A percentile compares a stretch with the other conserved stretches of the same genome.
phyloP scores from a whole-genome alignment of 2,888 invertebrate genomes.

The Xanthorhoe designata region DNA sequence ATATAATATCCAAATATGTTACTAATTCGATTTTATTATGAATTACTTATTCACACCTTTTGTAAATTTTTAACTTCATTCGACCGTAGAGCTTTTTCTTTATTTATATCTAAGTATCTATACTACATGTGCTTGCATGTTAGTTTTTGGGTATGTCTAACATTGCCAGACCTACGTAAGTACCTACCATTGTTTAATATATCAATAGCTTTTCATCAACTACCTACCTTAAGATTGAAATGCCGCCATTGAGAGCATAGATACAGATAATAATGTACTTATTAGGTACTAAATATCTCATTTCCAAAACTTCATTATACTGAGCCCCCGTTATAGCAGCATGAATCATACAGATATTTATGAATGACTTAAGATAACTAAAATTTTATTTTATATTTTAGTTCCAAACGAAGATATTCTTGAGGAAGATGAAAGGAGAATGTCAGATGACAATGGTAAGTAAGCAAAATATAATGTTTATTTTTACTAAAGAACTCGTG shows the following conservation, averaged over 20 bases:
- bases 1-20: neutral
- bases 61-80: slow-evolving; percentile 4
- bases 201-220: slow-evolving; percentile 6
- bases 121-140: slow-evolving; percentile 18
- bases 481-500: neutral
- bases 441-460: slow-evolving; percentile 78
- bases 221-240: slow-evolving; percentile 14
- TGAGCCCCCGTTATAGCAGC: slow-evolving; percentile 17
- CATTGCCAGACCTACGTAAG: slow-evolving; percentile 13
- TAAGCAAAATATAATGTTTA: neutral
- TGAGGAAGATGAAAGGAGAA: slow-evolving; percentile 80
- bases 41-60: slow-evolving; percentile 4
- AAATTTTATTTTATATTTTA: slow-evolving; percentile 58
- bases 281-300: neutral
- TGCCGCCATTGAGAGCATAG: slow-evolving; percentile 3
- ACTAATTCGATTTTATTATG: slow-evolving; percentile 9
- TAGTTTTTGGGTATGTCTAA: slow-evolving; percentile 15
- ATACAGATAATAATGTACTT: neutral
- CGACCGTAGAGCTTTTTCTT: neutral
- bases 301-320: slow-evolving; percentile 3
- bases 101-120: neutral
- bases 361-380: neutral
- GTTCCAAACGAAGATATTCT: slow-evolving; percentile 83
- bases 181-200: slow-evolving; percentile 9
- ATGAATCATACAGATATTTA: slow-evolving; percentile 16